Evolutionary conservation across 2,113 vertebrate genomes (phyloP).

Genomic region (Elgaria multicarinata): DNA sequence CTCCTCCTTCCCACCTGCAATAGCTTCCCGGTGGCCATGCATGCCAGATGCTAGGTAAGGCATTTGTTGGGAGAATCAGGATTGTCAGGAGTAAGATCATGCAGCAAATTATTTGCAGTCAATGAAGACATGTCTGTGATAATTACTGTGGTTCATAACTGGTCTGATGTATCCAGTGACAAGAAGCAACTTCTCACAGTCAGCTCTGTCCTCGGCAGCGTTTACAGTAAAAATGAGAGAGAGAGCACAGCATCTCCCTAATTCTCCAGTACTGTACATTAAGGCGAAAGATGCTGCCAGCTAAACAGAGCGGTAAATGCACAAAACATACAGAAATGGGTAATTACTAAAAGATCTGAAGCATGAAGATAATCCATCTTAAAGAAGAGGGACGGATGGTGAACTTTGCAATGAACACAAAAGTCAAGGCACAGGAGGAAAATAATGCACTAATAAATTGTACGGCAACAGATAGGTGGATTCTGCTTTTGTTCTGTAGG

Average conservation of each 20-base stretch:
- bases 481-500: constrained; percentile 16
- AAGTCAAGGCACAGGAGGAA: constrained; percentile 31
- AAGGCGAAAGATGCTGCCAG: constrained; percentile 50
- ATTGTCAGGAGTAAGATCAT: constrained; percentile 36
- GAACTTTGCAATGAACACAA: constrained; percentile 27
- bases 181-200: constrained; percentile 44
- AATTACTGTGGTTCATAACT: constrained; percentile 15
- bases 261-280: constrained; percentile 27
- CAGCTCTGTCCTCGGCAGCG: neutral
- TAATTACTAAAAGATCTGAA: constrained; percentile 32
- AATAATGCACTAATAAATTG: constrained; percentile 16
- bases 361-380: constrained; percentile 44
- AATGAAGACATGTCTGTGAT: constrained; percentile 43
- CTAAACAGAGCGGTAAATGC: constrained; percentile 29
- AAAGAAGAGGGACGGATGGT: constrained; percentile 2
- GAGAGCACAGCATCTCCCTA: constrained; percentile 20
- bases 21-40: no score
- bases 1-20: no score
- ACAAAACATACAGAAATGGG: constrained; percentile 28
- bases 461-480: neutral
- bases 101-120: constrained; percentile 50
- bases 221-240: constrained; percentile 29
- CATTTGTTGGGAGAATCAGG: constrained; percentile 51
- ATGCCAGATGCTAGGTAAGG: no score
- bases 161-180: constrained; percentile 14